Percentiles rank a stretch among this genome's conserved stretches.
Conservation (phyloP, 2,797 vertebrate species). For the Gallinago nigripennis region DNA sequence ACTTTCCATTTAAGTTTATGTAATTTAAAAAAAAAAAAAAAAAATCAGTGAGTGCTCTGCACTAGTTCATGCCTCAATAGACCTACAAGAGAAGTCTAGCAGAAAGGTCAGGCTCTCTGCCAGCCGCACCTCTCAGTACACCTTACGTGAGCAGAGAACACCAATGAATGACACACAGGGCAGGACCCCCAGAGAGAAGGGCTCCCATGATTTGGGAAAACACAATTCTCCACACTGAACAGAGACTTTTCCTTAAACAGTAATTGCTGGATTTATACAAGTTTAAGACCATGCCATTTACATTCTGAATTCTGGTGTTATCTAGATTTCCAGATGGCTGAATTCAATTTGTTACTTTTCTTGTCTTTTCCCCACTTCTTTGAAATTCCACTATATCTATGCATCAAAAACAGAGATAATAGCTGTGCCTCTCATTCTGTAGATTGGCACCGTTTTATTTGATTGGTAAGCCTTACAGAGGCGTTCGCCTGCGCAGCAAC, state of each 20-base stretch:
- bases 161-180: not conserved
- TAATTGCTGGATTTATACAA: not conserved
- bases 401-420: not conserved
- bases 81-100: rapidly evolving
- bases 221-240: rapidly evolving
- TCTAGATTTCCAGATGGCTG: not conserved
- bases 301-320: not conserved
- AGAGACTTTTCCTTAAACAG: not conserved
- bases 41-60: not conserved
- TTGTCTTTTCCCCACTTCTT: not conserved
- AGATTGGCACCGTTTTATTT: not conserved
- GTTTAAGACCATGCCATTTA: not conserved
- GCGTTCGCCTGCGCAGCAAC: not conserved
- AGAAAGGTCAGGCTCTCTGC: not conserved
- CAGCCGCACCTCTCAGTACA: not conserved
- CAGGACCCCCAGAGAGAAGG: not conserved
- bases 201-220: not conserved
- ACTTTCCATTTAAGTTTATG: not conserved
- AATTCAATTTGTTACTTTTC: not conserved
- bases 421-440: not conserved
- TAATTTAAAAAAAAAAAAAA: not conserved
- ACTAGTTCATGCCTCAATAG: not conserved
- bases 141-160: rapidly evolving
- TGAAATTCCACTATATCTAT: not conserved
- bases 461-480: not conserved